Percentiles rank a stretch among this genome's conserved stretches.
Conservation (phyloP, 2,113 vertebrate species). For the Podarcis raffonei region DNA sequence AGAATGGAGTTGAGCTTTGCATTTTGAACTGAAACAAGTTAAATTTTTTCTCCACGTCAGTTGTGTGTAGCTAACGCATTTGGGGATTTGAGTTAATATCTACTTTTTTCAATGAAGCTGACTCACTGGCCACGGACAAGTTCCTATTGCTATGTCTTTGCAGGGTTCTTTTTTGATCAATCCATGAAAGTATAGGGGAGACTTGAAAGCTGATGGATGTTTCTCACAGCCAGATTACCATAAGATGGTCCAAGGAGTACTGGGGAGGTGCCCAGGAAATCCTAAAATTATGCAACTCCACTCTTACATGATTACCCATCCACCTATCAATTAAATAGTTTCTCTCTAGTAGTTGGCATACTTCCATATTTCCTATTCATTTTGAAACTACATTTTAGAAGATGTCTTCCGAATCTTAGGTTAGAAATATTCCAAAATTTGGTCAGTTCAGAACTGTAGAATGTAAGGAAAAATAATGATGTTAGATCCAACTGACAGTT, state of each 20-base stretch:
- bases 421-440: background rate
- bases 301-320: background rate
- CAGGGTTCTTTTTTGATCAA: background rate
- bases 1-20: background rate
- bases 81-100: background rate
- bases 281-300: background rate
- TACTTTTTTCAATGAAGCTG: background rate
- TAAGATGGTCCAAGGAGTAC: background rate
- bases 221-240: background rate
- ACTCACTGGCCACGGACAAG: background rate
- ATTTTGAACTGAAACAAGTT: background rate
- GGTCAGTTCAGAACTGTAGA: background rate
- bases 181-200: background rate
- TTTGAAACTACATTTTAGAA: background rate
- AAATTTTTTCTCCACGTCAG: background rate
- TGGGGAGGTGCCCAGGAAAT: background rate
- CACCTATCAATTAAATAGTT: background rate
- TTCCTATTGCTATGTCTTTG: background rate
- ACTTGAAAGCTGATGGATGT: background rate
- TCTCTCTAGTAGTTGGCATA: background rate
- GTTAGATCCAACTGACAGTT: background rate
- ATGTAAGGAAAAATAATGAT: background rate
- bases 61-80: background rate
- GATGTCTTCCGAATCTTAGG: background rate
- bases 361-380: conserved; percentile 1